Conservation (phyloP, 2,113 vertebrate species). For the Neotoma lepida region DNA sequence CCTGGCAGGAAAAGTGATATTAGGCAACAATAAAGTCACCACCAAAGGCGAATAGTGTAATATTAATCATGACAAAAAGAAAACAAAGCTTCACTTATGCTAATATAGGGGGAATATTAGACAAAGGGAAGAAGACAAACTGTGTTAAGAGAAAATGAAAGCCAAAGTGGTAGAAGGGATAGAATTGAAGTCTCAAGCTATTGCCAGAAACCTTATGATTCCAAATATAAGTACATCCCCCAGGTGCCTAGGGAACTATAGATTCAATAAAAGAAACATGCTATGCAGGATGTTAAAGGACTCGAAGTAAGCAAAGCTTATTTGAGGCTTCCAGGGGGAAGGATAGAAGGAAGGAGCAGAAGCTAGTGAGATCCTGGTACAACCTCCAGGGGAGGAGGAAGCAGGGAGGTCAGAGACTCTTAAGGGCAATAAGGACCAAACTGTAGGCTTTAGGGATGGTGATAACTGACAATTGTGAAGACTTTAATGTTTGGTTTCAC, state of each 20-base stretch:
- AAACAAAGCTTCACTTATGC: neutral
- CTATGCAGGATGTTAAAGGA: neutral
- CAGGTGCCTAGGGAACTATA: neutral
- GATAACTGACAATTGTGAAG: neutral
- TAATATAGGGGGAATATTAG: neutral
- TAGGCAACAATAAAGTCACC: conserved; percentile 1
- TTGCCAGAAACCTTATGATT: neutral
- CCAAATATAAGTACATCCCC: neutral
- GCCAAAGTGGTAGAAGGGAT: neutral
- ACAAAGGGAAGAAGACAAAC: neutral
- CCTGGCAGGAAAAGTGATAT: conserved; percentile 1
- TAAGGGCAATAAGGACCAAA: neutral
- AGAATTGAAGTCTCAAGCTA: conserved; percentile 14
- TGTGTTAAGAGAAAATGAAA: conserved; percentile 46
- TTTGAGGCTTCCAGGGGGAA: conserved; percentile 2
- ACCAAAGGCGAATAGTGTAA: neutral
- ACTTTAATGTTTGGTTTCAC: neutral
- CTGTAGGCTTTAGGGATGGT: neutral
- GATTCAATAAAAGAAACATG: conserved; percentile 16
- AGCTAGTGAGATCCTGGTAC: neutral
- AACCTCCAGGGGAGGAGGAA: neutral
- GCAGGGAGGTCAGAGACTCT: neutral
- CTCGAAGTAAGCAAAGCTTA: neutral
- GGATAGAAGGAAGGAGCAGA: neutral
- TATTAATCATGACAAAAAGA: neutral